Evolutionary conservation across 2,888 invertebrate genomes (phyloP), one percentile per base, ranked within the genome.

Genomic region (Sinotaia quadrata): DNA sequence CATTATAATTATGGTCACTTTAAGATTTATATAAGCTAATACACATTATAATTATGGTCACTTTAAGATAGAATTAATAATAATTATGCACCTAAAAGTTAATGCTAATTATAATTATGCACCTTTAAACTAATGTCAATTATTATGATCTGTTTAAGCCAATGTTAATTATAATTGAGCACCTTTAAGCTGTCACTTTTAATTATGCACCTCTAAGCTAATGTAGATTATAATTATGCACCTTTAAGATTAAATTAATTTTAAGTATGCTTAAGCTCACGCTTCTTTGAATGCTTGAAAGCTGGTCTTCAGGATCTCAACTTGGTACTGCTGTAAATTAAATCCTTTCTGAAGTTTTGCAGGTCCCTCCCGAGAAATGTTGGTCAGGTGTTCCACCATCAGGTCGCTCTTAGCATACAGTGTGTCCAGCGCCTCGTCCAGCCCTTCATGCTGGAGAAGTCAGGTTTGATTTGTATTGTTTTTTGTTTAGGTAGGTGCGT

Each of bases 211-310:
- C 41, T 12, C 18, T 10, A 41, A 18, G 41, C 41, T 18, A 10
- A 12, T 41, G 41, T 18, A 59, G 12, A 24, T 31, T 24, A 27
- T 12, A 18, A 18, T 41, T 41, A 12, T 41, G 41, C 41, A 41
- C 41, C 41, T 41, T 41, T 10, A 41, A 12, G 41, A 59, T 37
- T n/a, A n/a, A n/a, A n/a, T n/a, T n/a, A n/a, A n/a, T n/a, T n/a
- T n/a, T n/a, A n/a, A n/a, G n/a, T n/a, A n/a, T n/a, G n/a, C n/a
- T 4, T 18, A 21, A 21, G 47, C n/a, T 34, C 36, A 62, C 62
- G 62, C 36, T 34, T 62, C 51, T 51, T 62, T 49, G 24, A 62
- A 62, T 7, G 34, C 15, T 24, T 37, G 24, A 51, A 62, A 62
- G 36, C 51, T 51, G 7, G 36, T 21, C 27, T 62, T 49, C 31